Evolutionary conservation across 2,888 invertebrate species (phyloP), one percentile per base, ranked within the genome.

Genomic region (Hirtodrosophila histrioides): DNA sequence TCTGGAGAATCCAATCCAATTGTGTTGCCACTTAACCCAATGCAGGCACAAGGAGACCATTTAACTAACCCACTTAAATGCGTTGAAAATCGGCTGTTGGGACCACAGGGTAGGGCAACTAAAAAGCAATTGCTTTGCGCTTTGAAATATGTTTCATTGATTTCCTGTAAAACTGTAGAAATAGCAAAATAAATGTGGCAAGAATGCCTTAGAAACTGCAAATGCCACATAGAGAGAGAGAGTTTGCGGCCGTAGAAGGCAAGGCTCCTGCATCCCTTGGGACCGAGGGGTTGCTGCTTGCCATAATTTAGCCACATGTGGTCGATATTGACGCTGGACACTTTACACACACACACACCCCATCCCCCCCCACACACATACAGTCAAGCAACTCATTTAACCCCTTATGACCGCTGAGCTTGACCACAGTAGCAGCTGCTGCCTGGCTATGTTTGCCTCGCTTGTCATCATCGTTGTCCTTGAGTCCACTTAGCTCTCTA

Each of bases 261-360:
- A 7, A 31, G 12, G 27, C 49, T 27, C 27, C 6, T 27, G 11
- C 44, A 43, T 46, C 45, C 56, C 43, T 46, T 45, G 29, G 49
- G 41, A 40, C 31, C 4, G 31, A 10, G 3, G 35, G 2, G 44
- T 43, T 64, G 75, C 45, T 62, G 55, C 48, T 60, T 43, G 69
- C 87, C 80, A 84, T 88, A 86, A 84, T 73, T 88, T 84, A 88
- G 83, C 83, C 83, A 69, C 88, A 84, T 88, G 86, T 86, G 88
- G 84, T 86, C 78, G 78, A 80, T 88, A 84, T 83, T 73, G 84
- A 49, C 58, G 68, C 58, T 40, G 48, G 39, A 53, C 53, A 53
- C 50, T 62, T 40, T 49, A 43, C 29, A 43, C 43, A 41, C 24
- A 50, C 57, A 39, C 17, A 40, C 27, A 41, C 24, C 40, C 62